Percentiles rank a stretch among this genome's conserved stretches.
These are phyloP conservation scores for Perccottus glenii DNA, from an alignment of 2,113 vertebrate genomes.

Conservation along the genomic window DNA sequence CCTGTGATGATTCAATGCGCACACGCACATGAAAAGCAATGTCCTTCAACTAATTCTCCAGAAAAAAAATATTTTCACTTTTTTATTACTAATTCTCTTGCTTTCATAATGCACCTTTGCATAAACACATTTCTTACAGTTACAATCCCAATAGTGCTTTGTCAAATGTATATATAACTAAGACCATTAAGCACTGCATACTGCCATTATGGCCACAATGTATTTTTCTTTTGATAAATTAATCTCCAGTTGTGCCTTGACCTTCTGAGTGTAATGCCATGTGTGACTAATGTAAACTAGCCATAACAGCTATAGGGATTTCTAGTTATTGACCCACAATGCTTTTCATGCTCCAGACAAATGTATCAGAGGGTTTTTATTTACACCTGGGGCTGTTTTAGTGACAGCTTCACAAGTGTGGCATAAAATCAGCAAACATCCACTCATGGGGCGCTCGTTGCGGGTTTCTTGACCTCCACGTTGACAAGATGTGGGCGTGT, in stretches of 20 bases:
- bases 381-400: constrained; percentile 1
- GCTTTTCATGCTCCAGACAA: background rate
- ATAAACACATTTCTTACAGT: too few relatives aligned
- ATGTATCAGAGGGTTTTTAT: background rate
- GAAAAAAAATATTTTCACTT: too few relatives aligned
- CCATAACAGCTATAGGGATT: background rate
- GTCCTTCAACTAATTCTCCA: constrained; percentile 6
- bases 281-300: background rate
- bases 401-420: background rate
- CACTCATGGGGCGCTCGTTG: background rate
- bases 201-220: background rate
- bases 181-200: too few relatives aligned
- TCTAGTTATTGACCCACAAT: constrained; percentile 1
- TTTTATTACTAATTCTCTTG: too few relatives aligned
- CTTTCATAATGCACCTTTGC: too few relatives aligned
- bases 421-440: background rate
- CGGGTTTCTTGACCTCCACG: constrained; percentile 10
- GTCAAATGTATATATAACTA: too few relatives aligned
- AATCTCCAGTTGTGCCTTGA: constrained; percentile 2
- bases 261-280: background rate
- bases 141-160: too few relatives aligned
- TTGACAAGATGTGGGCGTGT: constrained; percentile 19
- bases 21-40: background rate
- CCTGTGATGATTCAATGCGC: constrained; percentile 4
- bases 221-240: background rate